Conservation (phyloP, 2,888 invertebrate species). For the Morinoia aosen region DNA sequence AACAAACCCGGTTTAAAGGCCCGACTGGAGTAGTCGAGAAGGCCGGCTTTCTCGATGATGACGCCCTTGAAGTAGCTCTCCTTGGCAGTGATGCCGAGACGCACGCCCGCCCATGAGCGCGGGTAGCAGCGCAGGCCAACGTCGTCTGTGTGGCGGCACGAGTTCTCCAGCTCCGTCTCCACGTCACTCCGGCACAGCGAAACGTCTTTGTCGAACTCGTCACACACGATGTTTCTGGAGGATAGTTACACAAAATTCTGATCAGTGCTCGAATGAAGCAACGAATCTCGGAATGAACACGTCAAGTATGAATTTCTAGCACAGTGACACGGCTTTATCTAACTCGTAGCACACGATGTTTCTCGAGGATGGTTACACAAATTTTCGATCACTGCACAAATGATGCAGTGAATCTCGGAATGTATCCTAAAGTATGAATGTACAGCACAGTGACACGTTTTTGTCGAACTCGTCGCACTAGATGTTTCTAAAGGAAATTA, state of each 20-base stretch:
- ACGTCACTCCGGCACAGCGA: slow-evolving; percentile 82
- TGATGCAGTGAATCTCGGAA: no score
- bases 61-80: slow-evolving; percentile 89
- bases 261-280: no score
- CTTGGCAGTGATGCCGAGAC: slow-evolving; percentile 90
- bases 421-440: no score
- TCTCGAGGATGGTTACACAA: slow-evolving; percentile 73
- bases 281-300: no score
- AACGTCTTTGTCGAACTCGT: slow-evolving; percentile 90
- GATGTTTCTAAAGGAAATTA: slow-evolving; percentile 79
- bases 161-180: slow-evolving; percentile 85
- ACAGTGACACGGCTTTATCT: slow-evolving; percentile 86
- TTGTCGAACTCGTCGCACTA: slow-evolving; percentile 91
- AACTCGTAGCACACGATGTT: slow-evolving; percentile 92
- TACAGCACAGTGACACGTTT: slow-evolving; percentile 79
- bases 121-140: slow-evolving; percentile 91
- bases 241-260: slow-evolving; percentile 69
- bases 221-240: slow-evolving; percentile 87
- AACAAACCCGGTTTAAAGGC: slow-evolving; percentile 81
- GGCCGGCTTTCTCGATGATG: slow-evolving; percentile 91
- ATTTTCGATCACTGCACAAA: no score
- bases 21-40: slow-evolving; percentile 92
- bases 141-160: slow-evolving; percentile 87
- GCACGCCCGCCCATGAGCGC: slow-evolving; percentile 93
- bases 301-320: no score